These are phyloP conservation scores for Andrena hattorfiana DNA, from an alignment of 2,888 invertebrate species.

Conservation along the genomic window DNA sequence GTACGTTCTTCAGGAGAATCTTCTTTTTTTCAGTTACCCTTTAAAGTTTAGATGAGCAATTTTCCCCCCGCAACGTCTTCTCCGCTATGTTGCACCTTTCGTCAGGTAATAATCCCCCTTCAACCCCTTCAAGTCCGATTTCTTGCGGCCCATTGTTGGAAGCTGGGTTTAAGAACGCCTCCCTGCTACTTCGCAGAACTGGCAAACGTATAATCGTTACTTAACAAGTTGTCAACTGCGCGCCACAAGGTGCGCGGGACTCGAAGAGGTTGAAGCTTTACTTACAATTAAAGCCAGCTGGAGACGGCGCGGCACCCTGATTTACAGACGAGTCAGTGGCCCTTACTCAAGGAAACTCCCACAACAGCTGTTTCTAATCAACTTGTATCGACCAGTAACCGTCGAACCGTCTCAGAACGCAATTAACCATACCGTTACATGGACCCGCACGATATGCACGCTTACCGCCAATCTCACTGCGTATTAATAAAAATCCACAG, in stretches of 20 bases:
- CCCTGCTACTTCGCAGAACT: no score
- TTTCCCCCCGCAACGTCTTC: neutral
- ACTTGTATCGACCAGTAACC: constrained; percentile 15
- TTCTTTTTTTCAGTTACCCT: constrained; percentile 31
- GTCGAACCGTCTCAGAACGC: constrained; percentile 6
- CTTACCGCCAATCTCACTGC: constrained; percentile 19
- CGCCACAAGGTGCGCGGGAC: neutral
- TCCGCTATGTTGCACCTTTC: neutral
- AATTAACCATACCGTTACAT: constrained; percentile 38
- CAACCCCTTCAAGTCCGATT: neutral
- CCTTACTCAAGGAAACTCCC: constrained; percentile 19
- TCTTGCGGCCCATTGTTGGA: neutral
- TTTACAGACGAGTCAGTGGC: constrained; percentile 52
- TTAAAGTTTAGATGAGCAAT: neutral
- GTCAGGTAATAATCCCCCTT: neutral
- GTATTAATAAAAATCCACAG: constrained; percentile 3
- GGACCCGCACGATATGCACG: constrained; percentile 49
- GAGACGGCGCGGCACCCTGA: constrained; percentile 50
- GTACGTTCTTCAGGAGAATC: constrained; percentile 81
- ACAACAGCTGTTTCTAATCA: neutral
- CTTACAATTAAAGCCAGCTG: neutral
- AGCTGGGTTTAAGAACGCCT: no score
- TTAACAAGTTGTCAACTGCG: neutral
- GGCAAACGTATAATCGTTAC: neutral
- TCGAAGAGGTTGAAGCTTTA: neutral